A percentile compares a stretch with the other conserved stretches of the same genome.
These are phyloP conservation scores for Leptinotarsa undecemlineata DNA, from an alignment of 1,140 invertebrate genomes.

Conservation along the genomic window DNA sequence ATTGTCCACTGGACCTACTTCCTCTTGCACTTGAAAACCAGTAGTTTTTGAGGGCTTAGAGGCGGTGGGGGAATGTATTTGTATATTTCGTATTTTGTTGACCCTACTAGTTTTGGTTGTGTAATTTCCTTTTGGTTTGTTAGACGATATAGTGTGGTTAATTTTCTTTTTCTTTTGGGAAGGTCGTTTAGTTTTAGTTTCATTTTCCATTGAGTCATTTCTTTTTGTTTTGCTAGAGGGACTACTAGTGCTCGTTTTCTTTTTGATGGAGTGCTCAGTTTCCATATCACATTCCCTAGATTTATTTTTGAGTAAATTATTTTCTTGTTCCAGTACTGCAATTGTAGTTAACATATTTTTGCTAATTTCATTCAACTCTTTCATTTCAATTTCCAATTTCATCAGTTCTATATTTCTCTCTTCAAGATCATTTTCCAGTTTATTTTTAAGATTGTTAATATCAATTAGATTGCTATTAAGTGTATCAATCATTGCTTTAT, in stretches of 20 bases:
- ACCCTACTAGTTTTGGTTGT: background rate
- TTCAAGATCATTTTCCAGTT: slow-evolving; percentile 13
- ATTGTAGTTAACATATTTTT: slow-evolving; percentile 7
- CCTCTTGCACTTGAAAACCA: background rate
- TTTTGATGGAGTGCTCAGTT: background rate
- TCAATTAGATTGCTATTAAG: background rate
- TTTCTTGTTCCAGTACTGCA: slow-evolving; percentile 6
- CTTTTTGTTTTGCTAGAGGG: no score
- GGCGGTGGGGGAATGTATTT: background rate
- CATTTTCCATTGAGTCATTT: background rate
- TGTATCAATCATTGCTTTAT: slow-evolving; percentile 4
- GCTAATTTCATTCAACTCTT: slow-evolving; percentile 6
- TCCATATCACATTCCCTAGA: background rate
- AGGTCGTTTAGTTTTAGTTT: background rate
- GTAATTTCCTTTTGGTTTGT: background rate
- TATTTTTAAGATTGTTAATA: background rate
- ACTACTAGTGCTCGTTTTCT: no score
- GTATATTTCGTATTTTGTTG: background rate
- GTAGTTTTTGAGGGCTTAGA: background rate
- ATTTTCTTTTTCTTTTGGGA: background rate
- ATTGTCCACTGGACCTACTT: background rate
- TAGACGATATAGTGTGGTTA: background rate
- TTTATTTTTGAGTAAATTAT: slow-evolving; percentile 3
- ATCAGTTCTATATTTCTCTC: background rate
- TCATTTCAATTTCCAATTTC: background rate